phyloP scores from a whole-genome alignment of 2,797 vertebrate species.

The Gambelia wislizenii region DNA sequence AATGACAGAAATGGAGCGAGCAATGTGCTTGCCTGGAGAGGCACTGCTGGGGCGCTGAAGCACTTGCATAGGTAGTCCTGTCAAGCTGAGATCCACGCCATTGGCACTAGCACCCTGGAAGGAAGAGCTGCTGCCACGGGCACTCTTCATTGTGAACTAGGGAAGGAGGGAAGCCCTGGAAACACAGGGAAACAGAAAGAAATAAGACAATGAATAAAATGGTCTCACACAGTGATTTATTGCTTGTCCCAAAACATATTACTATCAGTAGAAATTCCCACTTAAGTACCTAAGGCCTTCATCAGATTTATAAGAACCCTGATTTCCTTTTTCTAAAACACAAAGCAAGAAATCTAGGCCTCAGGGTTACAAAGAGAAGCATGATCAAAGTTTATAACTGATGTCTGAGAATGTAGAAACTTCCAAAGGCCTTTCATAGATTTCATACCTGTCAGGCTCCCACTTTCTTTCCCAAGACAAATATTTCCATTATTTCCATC shows the following conservation, averaged over 20 bases:
- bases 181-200: rapidly evolving
- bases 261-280: background rate
- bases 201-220: background rate
- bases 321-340: background rate
- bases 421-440: background rate
- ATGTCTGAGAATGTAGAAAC: background rate
- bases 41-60: conserved; percentile 86
- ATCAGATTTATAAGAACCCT: background rate
- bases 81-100: conserved; percentile 83
- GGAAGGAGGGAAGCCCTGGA: conserved; percentile 14
- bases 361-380: background rate
- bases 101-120: conserved; percentile 67
- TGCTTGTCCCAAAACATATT: background rate
- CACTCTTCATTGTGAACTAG: conserved; percentile 84
- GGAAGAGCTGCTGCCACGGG: conserved; percentile 79
- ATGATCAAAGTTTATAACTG: background rate
- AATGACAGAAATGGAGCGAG: conserved; percentile 86
- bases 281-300: background rate
- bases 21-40: conserved; percentile 79
- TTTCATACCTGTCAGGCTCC: background rate
- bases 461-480: background rate
- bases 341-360: background rate
- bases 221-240: background rate
- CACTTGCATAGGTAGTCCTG: conserved; percentile 83
- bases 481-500: background rate